Base-by-base conservation (phyloP, 2,113 vertebrate species). In the Solea senegalensis region DNA sequence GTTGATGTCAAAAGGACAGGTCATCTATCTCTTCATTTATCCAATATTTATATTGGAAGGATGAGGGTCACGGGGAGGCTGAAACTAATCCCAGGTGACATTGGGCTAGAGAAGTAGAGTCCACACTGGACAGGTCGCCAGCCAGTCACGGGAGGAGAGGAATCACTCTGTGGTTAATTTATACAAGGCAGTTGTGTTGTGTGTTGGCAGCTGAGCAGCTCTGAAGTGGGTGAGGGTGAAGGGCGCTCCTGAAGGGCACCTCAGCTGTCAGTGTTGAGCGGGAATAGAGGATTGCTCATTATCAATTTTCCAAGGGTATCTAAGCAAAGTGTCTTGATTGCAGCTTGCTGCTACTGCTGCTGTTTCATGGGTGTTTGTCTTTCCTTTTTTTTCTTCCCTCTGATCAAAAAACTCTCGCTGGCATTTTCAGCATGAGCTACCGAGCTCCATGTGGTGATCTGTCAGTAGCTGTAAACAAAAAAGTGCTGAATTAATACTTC, bases 401-500 rank as follows among this genome's bases (percentile, higher is more conserved):
- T 13, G 9, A 48, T 48, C 34, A 34, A 62, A 39, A 46, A 65
- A 39, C n/a, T 61, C 27, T 51, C 4, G 0, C 55, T n/a, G 4
- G 53, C 27, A 50, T 74, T 1, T 21, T 73, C 48, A 14, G 34
- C 44, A 8, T 6, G 15, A 44, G 51, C 50, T 64, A 9, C 34
- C 50, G 40, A 69, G 16, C 57, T 3, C 40, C 21, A 27, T 27
- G 57, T 58, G 39, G 28, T 74, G 15, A n/a, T 49, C 10, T 54
- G 44, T 78, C 61, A 58, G 49, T 58, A 63, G 10, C 61, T 59
- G 69, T n/a, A 84, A 76, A 70, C 51, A 34, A 54, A 58, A 62
- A 66, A 49, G 59, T 52, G 28, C 21, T 69, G 26, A 61, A 70
- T 81, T 51, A 73, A 63, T 80, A 44, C 69, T 84, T 68, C 9